Evolutionary conservation across 1,140 invertebrate species (phyloP), one percentile per base, ranked within the genome.

Genomic region (Drosophila subobscura): DNA sequence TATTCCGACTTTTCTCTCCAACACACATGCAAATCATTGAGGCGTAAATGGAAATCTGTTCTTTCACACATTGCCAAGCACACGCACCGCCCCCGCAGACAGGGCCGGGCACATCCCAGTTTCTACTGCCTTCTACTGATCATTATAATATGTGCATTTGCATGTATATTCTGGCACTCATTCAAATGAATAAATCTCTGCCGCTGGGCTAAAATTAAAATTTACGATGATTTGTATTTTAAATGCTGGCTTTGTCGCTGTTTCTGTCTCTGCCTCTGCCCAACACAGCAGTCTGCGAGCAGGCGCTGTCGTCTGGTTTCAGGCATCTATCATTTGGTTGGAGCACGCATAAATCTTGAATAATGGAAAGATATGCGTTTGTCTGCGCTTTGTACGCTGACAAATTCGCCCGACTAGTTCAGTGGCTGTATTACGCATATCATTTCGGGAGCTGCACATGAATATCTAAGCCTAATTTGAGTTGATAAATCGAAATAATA

Each of bases 161-260:
- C 16, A 20, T 20, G 16, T 20, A 53, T 53, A 27, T 58, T 20
- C 51, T 46, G 42, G 25, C 42, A 29, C 45, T 42, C 40, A 12
- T 50, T 25, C 53, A 56, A 54, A 76, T 79, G 64, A 70, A 79
- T 81, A 79, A 79, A 77, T 81, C 73, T 77, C 50, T 65, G 59
- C 58, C 64, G 46, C 25, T 46, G 16, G 29, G 57, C 49, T 57
- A 55, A 45, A 85, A 85, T 85, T 85, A 81, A 81, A 86, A 85
- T 85, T 85, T 86, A 85, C 77, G 51, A 63, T 63, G 61, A 88
- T 86, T 86, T 86, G 81, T 77, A 86, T 81, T 86, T 72, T 73
- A 88, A 86, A 86, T 86, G 44, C 20, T 45, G 45, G 27, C 49
- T 67, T 67, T 75, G 50, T 56, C 20, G 75, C 37, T 49, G 51